A percentile compares a stretch with the other conserved stretches of the same genome.
These are phyloP conservation scores for Apotomis turbidana DNA, from an alignment of 2,888 invertebrate genomes.

Conservation along the genomic window DNA sequence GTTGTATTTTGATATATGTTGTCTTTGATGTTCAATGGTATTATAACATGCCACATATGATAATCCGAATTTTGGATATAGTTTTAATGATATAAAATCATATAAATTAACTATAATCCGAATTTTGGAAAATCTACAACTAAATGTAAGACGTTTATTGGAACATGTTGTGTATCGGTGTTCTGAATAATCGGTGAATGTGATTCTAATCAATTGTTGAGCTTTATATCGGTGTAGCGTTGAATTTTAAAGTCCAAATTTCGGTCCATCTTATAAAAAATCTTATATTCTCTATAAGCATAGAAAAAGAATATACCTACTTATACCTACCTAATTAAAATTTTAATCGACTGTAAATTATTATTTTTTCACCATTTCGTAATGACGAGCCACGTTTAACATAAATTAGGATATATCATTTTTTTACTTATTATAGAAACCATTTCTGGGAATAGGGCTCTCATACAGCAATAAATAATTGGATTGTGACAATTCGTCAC, in stretches of 20 bases:
- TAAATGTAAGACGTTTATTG: conserved; percentile 26
- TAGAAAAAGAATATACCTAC: not conserved
- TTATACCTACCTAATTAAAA: not conserved
- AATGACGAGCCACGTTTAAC: too few species aligned
- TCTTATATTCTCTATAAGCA: not conserved
- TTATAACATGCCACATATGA: conserved; percentile 12
- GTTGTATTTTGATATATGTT: not conserved
- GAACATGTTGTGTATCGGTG: conserved; percentile 33
- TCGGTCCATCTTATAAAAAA: not conserved
- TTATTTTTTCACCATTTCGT: not conserved
- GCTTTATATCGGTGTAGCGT: conserved; percentile 25
- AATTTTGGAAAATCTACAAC: conserved; percentile 27
- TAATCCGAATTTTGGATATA: conserved; percentile 33
- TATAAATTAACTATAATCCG: conserved; percentile 19
- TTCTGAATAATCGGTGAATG: conserved; percentile 29
- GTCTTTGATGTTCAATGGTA: conserved; percentile 19
- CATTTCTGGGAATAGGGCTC: too few species aligned
- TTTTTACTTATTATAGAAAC: too few species aligned
- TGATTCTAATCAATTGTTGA: conserved; percentile 27
- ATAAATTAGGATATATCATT: too few species aligned
- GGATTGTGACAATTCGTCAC: too few species aligned
- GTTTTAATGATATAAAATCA: conserved; percentile 12
- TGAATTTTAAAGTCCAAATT: conserved; percentile 9
- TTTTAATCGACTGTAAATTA: not conserved
- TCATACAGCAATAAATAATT: too few species aligned